Conservation (phyloP, 2,888 invertebrate species). For the Caenorhabditis macrosperma region DNA sequence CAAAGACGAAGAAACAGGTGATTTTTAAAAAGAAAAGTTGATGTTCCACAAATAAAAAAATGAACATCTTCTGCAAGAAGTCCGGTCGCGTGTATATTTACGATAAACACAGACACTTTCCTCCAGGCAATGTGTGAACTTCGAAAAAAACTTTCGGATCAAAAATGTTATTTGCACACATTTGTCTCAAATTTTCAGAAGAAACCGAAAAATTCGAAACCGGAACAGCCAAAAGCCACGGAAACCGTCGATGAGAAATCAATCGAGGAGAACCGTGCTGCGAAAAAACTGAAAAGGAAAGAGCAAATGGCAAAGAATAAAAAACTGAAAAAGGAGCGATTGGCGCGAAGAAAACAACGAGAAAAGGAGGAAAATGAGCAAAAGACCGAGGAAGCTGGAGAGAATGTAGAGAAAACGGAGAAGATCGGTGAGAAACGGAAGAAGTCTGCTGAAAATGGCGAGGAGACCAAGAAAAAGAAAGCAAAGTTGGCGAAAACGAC, state of each 20-base stretch:
- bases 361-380: conserved; percentile 12
- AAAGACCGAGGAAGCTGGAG: conserved; percentile 14
- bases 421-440: conserved; percentile 6
- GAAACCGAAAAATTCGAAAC: background rate
- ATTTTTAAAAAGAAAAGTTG: conserved; percentile 20
- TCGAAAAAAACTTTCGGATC: too few relatives aligned
- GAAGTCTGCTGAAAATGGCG: background rate
- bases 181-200: conserved; percentile 2
- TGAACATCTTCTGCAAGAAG: too few relatives aligned
- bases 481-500: conserved; percentile 14
- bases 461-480: background rate
- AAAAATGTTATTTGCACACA: too few relatives aligned
- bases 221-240: too few relatives aligned
- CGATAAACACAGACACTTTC: too few relatives aligned
- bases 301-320: conserved; percentile 49
- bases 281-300: conserved; percentile 38
- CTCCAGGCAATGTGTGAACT: too few relatives aligned
- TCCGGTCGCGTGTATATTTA: too few relatives aligned
- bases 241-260: conserved; percentile 10
- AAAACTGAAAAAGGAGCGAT: conserved; percentile 36
- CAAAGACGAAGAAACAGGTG: conserved; percentile 4
- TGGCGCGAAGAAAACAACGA: conserved; percentile 24
- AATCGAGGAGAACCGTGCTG: conserved; percentile 30
- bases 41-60: too few relatives aligned
- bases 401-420: conserved; percentile 4